Evolutionary conservation across 2,888 invertebrate genomes (phyloP).

Genomic region (Tubulanus polymorphus): DNA sequence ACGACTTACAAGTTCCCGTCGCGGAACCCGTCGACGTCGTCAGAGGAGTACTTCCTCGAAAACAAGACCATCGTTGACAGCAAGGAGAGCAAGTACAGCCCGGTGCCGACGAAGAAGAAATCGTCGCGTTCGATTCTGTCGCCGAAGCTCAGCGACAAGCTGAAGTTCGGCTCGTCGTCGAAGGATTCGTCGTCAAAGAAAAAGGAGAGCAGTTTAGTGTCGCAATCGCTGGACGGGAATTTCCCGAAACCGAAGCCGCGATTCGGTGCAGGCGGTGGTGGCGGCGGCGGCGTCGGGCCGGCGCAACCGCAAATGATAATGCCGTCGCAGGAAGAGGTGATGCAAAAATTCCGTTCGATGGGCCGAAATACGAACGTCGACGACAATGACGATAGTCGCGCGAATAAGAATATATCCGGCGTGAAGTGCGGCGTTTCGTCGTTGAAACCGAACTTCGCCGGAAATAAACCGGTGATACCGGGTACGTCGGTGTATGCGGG

Average conservation of each 20-base stretch:
- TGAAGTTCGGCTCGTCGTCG: neutral
- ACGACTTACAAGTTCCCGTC: slow-evolving; percentile 8
- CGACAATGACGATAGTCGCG: neutral
- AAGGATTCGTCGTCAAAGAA: neutral
- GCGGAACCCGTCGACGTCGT: slow-evolving; percentile 18
- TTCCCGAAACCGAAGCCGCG: slow-evolving; percentile 55
- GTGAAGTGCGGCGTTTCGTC: too few relatives aligned
- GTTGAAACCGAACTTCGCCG: too few relatives aligned
- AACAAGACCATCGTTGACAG: slow-evolving; percentile 11
- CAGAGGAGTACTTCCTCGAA: slow-evolving; percentile 16
- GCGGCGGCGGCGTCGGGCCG: neutral
- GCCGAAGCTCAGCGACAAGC: neutral
- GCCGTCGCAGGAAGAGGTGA: slow-evolving; percentile 3
- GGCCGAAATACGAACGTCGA: neutral
- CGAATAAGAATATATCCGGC: too few relatives aligned
- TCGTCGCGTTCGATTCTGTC: slow-evolving; percentile 38
- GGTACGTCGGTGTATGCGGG: neutral
- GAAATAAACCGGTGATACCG: neutral
- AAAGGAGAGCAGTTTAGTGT: neutral
- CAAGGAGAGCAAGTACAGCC: slow-evolving; percentile 56
- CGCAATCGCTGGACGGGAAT: neutral
- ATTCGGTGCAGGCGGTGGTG: neutral
- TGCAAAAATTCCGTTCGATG: slow-evolving; percentile 6
- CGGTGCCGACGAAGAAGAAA: slow-evolving; percentile 68
- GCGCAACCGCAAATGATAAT: neutral